A percentile compares a stretch with the other conserved stretches of the same genome.
Evolutionary conservation across 2,797 vertebrate species (phyloP).

Genomic region (Carduelis carduelis): DNA sequence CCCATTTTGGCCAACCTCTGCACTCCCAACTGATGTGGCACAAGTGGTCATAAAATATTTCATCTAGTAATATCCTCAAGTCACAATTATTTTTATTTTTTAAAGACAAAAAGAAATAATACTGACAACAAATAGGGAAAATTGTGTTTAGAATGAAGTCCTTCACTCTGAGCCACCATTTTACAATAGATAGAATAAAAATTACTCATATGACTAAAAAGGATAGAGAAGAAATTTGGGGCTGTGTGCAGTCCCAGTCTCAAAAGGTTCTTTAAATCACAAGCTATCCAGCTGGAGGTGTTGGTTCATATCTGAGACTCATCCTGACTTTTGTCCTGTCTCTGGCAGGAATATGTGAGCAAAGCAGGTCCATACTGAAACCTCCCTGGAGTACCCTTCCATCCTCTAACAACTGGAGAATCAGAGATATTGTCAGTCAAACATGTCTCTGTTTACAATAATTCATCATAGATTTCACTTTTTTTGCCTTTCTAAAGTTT

Average conservation of each 20-base stretch:
- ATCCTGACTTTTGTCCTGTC: not conserved
- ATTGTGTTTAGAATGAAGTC: not conserved
- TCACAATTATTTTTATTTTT: too few relatives aligned
- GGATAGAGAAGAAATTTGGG: not conserved
- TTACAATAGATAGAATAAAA: not conserved
- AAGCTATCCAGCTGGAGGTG: not conserved
- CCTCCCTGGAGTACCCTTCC: not conserved
- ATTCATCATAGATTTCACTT: not conserved
- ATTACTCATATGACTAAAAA: not conserved
- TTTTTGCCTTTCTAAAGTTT: not conserved
- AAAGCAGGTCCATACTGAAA: not conserved
- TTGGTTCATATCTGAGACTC: not conserved
- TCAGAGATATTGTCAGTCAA: not conserved
- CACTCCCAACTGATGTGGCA: not conserved
- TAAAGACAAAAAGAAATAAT: not conserved
- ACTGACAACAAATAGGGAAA: not conserved
- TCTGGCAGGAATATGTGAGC: not conserved
- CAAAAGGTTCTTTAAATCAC: not conserved
- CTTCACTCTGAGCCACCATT: not conserved
- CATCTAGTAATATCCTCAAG: not conserved
- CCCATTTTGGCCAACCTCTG: accelerated
- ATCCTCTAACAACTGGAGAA: not conserved
- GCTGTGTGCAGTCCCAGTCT: not conserved
- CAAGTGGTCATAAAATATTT: not conserved
- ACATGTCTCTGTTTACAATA: not conserved